These are phyloP conservation scores for Aurelia sp. DNA, from an alignment of 30 jellyfish, hydroid and myxozoan genomes.

Conservation along the genomic window DNA sequence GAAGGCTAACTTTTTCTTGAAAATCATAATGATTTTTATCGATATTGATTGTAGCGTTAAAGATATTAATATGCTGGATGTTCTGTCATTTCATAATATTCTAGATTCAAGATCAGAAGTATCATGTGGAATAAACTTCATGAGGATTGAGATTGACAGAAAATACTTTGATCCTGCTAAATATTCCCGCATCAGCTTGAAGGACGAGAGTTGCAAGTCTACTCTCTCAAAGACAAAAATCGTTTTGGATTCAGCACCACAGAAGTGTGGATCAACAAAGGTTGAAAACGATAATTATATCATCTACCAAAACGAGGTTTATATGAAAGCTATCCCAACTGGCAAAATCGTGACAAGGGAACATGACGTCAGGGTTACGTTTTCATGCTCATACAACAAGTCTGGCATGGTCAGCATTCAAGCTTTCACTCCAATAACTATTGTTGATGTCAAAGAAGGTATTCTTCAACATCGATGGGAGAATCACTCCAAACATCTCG, in stretches of 20 bases:
- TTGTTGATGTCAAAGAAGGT: constrained; percentile 45
- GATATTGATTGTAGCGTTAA: too few species aligned
- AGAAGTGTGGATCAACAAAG: constrained; percentile 36
- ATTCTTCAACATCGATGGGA: too few species aligned
- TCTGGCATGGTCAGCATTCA: neutral
- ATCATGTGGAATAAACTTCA: constrained; percentile 34
- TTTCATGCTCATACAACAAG: constrained; percentile 34
- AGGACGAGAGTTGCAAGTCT: constrained; percentile 25
- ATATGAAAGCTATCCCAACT: constrained; percentile 30
- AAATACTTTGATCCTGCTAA: constrained; percentile 19
- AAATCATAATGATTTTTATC: too few species aligned
- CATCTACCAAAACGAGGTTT: constrained; percentile 53
- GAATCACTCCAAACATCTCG: too few species aligned
- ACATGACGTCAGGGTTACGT: constrained; percentile 28
- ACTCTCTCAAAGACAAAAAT: neutral
- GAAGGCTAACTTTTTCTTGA: too few species aligned
- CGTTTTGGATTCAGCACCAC: constrained; percentile 34
- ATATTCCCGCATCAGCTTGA: constrained; percentile 11
- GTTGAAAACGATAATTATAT: constrained; percentile 19
- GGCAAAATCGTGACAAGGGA: constrained; percentile 31
- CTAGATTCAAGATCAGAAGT: constrained; percentile 28
- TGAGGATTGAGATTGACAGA: constrained; percentile 46
- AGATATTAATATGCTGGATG: too few species aligned
- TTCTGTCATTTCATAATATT: neutral
- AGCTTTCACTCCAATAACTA: constrained; percentile 26